phyloP scores from a whole-genome alignment of 2,797 vertebrate species.

The Synaphobranchus kaupii region DNA sequence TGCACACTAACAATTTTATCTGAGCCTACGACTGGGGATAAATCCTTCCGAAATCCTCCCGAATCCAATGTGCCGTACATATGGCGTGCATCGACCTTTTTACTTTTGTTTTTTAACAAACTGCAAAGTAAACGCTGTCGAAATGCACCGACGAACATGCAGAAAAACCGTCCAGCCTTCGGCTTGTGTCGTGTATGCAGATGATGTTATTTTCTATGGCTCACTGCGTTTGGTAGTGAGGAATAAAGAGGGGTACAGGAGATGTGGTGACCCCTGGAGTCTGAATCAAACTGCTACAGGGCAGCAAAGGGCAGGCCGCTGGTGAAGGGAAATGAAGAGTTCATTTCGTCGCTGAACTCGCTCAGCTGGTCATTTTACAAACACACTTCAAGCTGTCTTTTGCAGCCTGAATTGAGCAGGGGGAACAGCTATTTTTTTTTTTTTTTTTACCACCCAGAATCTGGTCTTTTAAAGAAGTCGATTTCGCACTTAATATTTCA shows the following conservation, averaged over 20 bases:
- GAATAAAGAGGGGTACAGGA: neutral
- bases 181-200: neutral
- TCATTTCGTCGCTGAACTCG: conserved; percentile 5
- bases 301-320: conserved; percentile 5
- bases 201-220: neutral
- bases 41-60: neutral
- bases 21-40: neutral
- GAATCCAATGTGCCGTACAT: neutral
- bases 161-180: neutral
- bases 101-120: neutral
- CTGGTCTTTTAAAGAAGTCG: neutral
- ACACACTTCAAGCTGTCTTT: neutral
- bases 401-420: neutral
- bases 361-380: conserved; percentile 7
- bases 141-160: neutral
- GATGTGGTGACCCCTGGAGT: neutral
- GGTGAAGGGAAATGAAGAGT: neutral
- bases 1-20: neutral
- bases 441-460: neutral
- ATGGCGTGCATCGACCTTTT: neutral
- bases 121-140: neutral
- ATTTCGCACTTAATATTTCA: neutral
- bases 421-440: neutral
- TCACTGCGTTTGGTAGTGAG: neutral
- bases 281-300: conserved; percentile 2